Percentiles rank a stretch among this genome's conserved stretches.
Conservation (phyloP, 2,797 vertebrate genomes). For the Paedocypris micromegethes region DNA sequence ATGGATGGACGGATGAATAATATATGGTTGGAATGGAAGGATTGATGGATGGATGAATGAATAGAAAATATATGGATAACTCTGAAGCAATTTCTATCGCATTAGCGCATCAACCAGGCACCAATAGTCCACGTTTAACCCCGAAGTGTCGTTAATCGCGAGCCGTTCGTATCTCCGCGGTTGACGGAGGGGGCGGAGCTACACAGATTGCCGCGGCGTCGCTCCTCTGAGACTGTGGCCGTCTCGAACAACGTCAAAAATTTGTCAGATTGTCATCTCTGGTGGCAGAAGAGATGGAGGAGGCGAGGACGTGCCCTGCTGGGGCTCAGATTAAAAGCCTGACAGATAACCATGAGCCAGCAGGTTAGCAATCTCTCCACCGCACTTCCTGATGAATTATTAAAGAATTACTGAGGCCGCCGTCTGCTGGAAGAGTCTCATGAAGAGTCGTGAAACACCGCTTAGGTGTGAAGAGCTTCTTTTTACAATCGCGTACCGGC, state of each 20-base stretch:
- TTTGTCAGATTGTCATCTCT: constrained; percentile 31
- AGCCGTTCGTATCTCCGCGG: constrained; percentile 21
- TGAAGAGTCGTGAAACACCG: too few relatives aligned
- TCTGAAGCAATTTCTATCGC: constrained; percentile 8
- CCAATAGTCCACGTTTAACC: constrained; percentile 12
- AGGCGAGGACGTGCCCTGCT: constrained; percentile 13
- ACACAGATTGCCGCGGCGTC: constrained; percentile 14
- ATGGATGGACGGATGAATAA: too few relatives aligned
- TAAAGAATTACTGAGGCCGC: too few relatives aligned
- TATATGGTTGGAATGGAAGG: too few relatives aligned
- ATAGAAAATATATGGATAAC: not conserved
- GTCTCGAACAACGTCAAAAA: constrained; percentile 30
- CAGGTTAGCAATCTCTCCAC: too few relatives aligned
- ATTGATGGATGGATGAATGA: too few relatives aligned
- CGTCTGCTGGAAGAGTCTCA: too few relatives aligned
- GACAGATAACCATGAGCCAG: constrained; percentile 26
- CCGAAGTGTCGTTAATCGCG: constrained; percentile 17
- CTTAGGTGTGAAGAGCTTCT: too few relatives aligned
- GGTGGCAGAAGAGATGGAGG: constrained; percentile 1
- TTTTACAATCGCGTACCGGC: too few relatives aligned
- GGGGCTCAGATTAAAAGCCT: constrained; percentile 29
- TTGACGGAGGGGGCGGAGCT: constrained; percentile 13
- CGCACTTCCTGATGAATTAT: too few relatives aligned
- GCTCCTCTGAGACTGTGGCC: constrained; percentile 22
- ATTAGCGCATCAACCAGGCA: constrained; percentile 16